These are phyloP conservation scores for Stegastes partitus DNA, from an alignment of 2,113 vertebrate genomes.

Conservation along the genomic window DNA sequence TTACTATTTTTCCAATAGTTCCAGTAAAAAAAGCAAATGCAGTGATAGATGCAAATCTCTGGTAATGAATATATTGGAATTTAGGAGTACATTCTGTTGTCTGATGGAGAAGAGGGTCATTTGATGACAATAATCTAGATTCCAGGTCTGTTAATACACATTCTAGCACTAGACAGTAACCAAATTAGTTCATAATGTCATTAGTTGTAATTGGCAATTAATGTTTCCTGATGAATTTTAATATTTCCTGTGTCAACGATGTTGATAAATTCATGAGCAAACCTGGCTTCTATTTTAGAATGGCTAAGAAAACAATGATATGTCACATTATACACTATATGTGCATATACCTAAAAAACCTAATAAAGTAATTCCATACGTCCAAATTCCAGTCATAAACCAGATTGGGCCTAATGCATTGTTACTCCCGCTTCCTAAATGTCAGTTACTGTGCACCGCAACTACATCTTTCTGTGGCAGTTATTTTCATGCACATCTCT, in stretches of 20 bases:
- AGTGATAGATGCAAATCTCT: slow-evolving; percentile 7
- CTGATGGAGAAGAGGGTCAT: background rate
- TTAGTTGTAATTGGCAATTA: background rate
- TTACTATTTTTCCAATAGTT: slow-evolving; percentile 38
- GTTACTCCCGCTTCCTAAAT: slow-evolving; percentile 43
- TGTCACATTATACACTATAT: background rate
- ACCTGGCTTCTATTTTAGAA: background rate
- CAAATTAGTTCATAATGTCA: slow-evolving; percentile 1
- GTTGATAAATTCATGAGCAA: background rate
- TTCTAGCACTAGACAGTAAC: background rate
- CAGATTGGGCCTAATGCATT: slow-evolving; percentile 18
- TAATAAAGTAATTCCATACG: slow-evolving; percentile 39
- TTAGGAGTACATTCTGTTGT: background rate
- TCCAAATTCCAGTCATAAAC: slow-evolving; percentile 29
- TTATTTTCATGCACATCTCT: slow-evolving; percentile 56
- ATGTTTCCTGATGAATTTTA: slow-evolving; percentile 6
- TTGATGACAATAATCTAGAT: background rate
- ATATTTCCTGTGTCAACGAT: background rate
- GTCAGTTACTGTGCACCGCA: slow-evolving; percentile 51
- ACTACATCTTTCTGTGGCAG: slow-evolving; percentile 45
- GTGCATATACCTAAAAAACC: background rate
- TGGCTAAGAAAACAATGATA: background rate
- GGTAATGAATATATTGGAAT: slow-evolving; percentile 2
- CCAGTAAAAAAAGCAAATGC: slow-evolving; percentile 6
- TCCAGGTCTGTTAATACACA: background rate